Evolutionary conservation across 2,113 vertebrate species (phyloP), one percentile per base, ranked within the genome.

Genomic region (Zingel zingel): DNA sequence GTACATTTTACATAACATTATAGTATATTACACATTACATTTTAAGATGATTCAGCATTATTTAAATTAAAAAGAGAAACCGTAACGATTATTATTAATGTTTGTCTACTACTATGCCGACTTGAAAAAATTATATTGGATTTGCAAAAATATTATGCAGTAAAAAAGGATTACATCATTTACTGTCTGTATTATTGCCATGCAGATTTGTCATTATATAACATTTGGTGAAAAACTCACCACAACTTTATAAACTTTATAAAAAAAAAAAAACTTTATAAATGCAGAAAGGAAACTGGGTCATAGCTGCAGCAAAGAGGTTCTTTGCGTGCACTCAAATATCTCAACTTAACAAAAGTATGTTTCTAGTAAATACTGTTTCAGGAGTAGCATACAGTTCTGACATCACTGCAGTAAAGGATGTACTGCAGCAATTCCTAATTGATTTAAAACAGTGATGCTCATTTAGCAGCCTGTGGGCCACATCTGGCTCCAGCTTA

Each of bases 401-500:
- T 23, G 15, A 25, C 33, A 19, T 58, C 12, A 70, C 16, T 51
- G 21, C 12, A 8, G 48, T 63, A 30, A 71, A 64, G 15, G 66
- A 39, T 27, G 0, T 6, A 14, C 16, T 16, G 19, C 59, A 16
- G 53, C 15, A 45, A 14, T 12, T 74, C 58, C 39, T 77, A 54
- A 89, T 50, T 64, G 33, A 81, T 66, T 85, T 73, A 53, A 77
- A 83, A 73, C 70, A 33, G 39, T 13, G 62, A 73, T 69, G 66
- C 48, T 58, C n/a, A 47, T 80, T 85, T 25, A 48, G 33, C 54
- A 77, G 81, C 74, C 45, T 74, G 12, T 9, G n/a, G 68, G 67
- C 68, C 74, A 77, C 86, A 85, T 74, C 73, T 86, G 83, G 69
- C 69, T 77, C 54, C 69, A 36, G 58, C 84, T 80, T 78, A 59